Percentiles rank a stretch among this genome's conserved stretches.
phyloP scores from a whole-genome alignment of 2,113 vertebrate genomes.

The Pleuronectes platessa region DNA sequence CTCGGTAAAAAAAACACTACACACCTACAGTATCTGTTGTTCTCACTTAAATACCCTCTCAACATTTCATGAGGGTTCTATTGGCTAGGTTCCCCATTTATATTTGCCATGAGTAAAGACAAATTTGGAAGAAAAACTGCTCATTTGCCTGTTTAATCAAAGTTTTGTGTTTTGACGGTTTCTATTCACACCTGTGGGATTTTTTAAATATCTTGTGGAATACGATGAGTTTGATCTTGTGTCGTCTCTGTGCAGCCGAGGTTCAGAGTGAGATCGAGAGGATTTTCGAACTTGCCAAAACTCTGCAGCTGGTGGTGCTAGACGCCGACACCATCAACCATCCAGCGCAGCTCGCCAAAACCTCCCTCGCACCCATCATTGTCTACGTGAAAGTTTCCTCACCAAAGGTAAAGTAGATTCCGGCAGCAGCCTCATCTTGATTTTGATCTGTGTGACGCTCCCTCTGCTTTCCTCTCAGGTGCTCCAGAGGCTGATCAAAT shows the following conservation, averaged over 20 bases:
- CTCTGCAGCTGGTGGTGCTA: slow-evolving; percentile 93
- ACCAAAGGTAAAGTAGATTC: slow-evolving; percentile 85
- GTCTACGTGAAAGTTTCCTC: slow-evolving; percentile 98
- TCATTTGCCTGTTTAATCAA: not conserved
- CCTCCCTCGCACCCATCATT: slow-evolving; percentile 94
- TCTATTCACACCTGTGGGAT: too few relatives aligned
- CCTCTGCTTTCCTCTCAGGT: slow-evolving; percentile 80
- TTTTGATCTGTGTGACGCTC: not conserved
- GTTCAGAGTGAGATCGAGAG: slow-evolving; percentile 97
- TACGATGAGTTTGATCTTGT: not conserved
- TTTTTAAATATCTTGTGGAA: not conserved
- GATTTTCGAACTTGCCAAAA: slow-evolving; percentile 97
- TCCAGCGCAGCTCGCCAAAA: slow-evolving; percentile 94
- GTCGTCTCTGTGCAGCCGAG: slow-evolving; percentile 83
- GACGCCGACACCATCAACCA: slow-evolving; percentile 98
- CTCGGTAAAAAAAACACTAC: slow-evolving; percentile 81
- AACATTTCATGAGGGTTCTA: too few relatives aligned
- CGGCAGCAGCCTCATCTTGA: not conserved
- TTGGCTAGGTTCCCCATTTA: too few relatives aligned
- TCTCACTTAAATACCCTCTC: too few relatives aligned
- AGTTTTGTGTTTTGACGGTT: not conserved
- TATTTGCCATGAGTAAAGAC: too few relatives aligned
- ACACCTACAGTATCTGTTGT: too few relatives aligned
- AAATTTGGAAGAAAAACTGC: too few relatives aligned
- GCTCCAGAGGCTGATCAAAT: slow-evolving; percentile 93